Conservation (phyloP, 2,888 invertebrate species). For the Uropetala carovei region DNA sequence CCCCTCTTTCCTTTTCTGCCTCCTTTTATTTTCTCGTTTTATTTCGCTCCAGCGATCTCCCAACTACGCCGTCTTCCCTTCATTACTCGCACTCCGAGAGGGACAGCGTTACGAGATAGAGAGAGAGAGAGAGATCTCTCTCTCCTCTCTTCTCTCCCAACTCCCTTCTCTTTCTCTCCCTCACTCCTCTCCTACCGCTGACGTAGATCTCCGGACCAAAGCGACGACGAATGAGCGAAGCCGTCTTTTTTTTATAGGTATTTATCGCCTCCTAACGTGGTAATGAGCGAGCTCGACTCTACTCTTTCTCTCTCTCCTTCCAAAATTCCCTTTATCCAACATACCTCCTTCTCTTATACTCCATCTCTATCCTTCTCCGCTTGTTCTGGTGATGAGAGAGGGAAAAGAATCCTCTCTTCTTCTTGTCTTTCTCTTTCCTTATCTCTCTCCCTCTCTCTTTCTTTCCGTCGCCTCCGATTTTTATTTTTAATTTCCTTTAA, state of each 20-base stretch:
- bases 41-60: not conserved
- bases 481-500: slow-evolving; percentile 17
- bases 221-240: not conserved
- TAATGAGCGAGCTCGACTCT: not conserved
- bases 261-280: not conserved
- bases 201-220: not conserved
- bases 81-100: not conserved
- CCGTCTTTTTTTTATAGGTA: not conserved
- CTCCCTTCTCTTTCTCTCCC: not conserved
- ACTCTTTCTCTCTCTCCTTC: not conserved
- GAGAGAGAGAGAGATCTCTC: not conserved
- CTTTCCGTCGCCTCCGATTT: not conserved
- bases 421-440: too few species aligned
- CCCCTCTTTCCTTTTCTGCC: not conserved
- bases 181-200: not conserved
- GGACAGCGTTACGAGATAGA: not conserved
- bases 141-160: not conserved
- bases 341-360: not conserved
- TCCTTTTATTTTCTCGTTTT: not conserved
- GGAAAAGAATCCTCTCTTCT: not conserved
- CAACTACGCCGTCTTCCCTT: not conserved
- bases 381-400: not conserved
- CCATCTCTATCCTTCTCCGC: not conserved
- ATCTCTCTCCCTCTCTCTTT: not conserved
- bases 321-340: not conserved